Conservation (phyloP, 2,888 invertebrate genomes). For the Thysanoteuthis rhombus region DNA sequence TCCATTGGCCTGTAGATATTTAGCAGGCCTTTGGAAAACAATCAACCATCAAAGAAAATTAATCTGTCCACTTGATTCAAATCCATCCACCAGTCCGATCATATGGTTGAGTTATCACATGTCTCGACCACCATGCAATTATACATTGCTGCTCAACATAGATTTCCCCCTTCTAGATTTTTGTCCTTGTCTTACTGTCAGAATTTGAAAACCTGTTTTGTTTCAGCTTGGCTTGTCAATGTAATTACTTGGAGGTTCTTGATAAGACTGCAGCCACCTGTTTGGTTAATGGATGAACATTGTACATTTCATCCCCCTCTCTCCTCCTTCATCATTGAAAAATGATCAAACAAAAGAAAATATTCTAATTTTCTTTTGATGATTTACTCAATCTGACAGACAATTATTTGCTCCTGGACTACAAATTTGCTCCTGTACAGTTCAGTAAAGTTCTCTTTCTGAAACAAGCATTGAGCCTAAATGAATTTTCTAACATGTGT, state of each 20-base stretch:
- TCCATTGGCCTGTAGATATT: neutral
- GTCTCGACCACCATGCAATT: neutral
- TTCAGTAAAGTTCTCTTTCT: too few relatives aligned
- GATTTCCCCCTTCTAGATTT: neutral
- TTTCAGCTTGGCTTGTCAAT: neutral
- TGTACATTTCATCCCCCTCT: neutral
- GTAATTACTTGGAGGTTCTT: neutral
- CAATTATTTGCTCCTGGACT: neutral
- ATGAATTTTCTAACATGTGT: too few relatives aligned
- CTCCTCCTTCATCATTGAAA: neutral
- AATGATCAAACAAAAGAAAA: neutral
- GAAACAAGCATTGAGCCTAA: too few relatives aligned
- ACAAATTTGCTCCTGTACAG: too few relatives aligned
- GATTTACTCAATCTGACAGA: neutral
- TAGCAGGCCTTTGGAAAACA: constrained; percentile 1
- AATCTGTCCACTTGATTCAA: constrained; percentile 14
- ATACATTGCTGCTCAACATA: neutral
- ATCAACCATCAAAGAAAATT: constrained; percentile 26
- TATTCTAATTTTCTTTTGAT: neutral
- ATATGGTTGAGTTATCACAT: neutral
- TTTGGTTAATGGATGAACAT: neutral
- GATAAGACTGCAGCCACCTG: constrained; percentile 14
- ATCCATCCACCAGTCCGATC: neutral
- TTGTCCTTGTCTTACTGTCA: constrained; percentile 22
- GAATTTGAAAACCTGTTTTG: constrained; percentile 17